phyloP scores from a whole-genome alignment of 1,140 invertebrate genomes.

The Ephestia elutella region DNA sequence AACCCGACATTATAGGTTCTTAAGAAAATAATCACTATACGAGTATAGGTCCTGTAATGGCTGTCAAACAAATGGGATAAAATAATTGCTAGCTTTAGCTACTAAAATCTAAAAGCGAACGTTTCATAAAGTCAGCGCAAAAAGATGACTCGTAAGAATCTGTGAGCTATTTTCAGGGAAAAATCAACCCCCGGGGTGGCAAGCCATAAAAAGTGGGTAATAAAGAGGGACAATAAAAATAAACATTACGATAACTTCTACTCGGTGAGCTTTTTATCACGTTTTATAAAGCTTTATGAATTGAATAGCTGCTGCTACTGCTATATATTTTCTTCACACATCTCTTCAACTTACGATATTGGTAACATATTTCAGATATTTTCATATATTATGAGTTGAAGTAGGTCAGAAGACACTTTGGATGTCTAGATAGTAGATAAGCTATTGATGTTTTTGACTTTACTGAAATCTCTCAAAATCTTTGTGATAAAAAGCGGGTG shows the following conservation, averaged over 20 bases:
- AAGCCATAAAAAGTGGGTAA: not conserved
- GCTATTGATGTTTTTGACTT: no score
- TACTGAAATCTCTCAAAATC: no score
- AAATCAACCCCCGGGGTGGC: constrained; percentile 1
- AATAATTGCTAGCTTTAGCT: not conserved
- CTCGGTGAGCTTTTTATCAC: constrained; percentile 2
- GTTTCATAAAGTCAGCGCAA: not conserved
- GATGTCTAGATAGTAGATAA: no score
- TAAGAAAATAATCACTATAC: no score
- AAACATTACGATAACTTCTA: constrained; percentile 1
- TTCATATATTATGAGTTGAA: no score
- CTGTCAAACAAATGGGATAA: not conserved
- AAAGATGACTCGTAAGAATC: constrained; percentile 1
- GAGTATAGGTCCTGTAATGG: not conserved
- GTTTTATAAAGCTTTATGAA: constrained; percentile 1
- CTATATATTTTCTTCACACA: no score
- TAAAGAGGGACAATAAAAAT: constrained; percentile 2
- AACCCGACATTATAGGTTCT: no score
- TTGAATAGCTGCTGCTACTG: not conserved
- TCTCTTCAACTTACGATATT: no score
- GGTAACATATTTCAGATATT: no score
- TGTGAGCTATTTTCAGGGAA: not conserved
- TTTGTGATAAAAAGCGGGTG: no score
- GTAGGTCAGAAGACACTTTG: no score
- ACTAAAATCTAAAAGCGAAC: not conserved